Base-by-base conservation (phyloP, 2,888 invertebrate species). In the Melipona bicolor region DNA sequence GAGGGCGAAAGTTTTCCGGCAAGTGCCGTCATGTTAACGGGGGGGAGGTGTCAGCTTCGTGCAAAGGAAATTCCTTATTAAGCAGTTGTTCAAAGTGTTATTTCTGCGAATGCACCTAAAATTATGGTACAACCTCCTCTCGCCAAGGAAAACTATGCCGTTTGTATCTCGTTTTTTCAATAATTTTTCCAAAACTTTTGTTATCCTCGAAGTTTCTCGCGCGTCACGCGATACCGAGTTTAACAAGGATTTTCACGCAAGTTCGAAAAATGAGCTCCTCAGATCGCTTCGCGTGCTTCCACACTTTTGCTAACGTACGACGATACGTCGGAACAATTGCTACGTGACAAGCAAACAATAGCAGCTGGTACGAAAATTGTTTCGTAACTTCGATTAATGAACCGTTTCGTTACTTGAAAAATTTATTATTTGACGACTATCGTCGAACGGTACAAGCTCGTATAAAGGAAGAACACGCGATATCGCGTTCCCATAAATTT, bases 191-290 rank as follows among this genome's bases (percentile, higher is more conserved):
- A n/a, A 56, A 11, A 43, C 4, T 67, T 56, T 27, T 5, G 5
- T 49, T 67, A 9, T 21, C 62, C n/a, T 59, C 19, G 59, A 19
- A 13, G 64, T 43, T 56, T n/a, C 69, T 36, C 32, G 36, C 17
- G 50, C 59, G 67, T 84, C 88, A 88, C 84, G 88, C 88, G 84
- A 88, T 82, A 61, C 49, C 76, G 49, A 86, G 81, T 76, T 88
- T 86, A 88, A 62, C 81, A 59, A 62, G 49, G 69, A 54, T 72
- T 64, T 71, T 75, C 68, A 36, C 36, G 70, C 4, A 43, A 71
- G 56, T 68, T 67, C 4, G 67, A 81, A 77, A 76, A 81, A 75
- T 52, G 75, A n/a, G 56, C 49, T 27, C 9, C 13, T 24, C 21
- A 56, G 52, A 54, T 56, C 4, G n/a, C 49, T 21, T 74, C 24